Evolutionary conservation across 2,888 invertebrate species (phyloP), one percentile per base, ranked within the genome.

Genomic region (Nymphalis c-album): DNA sequence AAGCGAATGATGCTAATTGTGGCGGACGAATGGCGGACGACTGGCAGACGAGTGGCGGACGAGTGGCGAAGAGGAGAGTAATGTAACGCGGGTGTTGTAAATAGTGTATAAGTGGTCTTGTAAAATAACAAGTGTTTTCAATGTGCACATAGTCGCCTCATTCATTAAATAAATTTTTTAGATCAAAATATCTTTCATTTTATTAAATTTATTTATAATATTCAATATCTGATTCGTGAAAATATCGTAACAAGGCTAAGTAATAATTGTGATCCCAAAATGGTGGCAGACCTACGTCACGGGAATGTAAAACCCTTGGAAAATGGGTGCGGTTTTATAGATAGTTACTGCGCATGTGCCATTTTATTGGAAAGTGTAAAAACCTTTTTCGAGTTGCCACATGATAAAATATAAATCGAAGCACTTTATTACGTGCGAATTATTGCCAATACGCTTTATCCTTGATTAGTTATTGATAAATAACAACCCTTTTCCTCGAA

Each of bases 111-210:
- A 86, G 87, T 85, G 84, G 83, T 88, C 83, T 81, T 91, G 88
- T 91, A 89, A 87, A 85, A 86, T 87, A 90, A 87, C 88, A 88
- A 88, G 88, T 90, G 89, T 90, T 91, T 91, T 90, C 87, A 87
- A 90, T 91, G 92, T 92, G 91, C 92, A 92, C 91, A 92, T 92
- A 92, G 92, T 92, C 91, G 91, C 90, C 90, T 91, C 91, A 87
- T 91, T 91, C 89, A 91, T 90, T 90, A 91, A 71, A 91, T 90
- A 92, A 90, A 91, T 88, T 91, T 91, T 91, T 89, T 92, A 91
- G 92, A 92, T 88, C 89, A 89, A 89, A 86, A 81, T 83, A 77
- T 71, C 72, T 73, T 70, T 66, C 71, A 76, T 77, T 77, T 74
- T 67, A 73, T 71, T 76, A 13, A 8, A 45, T 26, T 22, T 47